phyloP scores from a whole-genome alignment of 2,797 vertebrate species.

The Meriones psammophilus region DNA sequence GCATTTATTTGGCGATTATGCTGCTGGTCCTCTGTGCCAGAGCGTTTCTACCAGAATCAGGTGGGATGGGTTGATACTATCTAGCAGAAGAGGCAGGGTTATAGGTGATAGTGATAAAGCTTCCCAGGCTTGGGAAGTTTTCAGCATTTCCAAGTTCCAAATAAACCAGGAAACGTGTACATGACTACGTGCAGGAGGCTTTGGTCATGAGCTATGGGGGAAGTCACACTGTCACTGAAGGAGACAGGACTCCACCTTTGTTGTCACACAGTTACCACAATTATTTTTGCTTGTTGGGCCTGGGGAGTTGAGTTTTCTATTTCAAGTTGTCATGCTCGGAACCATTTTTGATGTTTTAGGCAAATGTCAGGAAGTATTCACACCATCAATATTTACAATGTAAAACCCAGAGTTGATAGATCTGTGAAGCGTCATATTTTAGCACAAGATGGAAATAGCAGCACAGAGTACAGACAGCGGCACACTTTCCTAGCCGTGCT shows the following conservation, averaged over 20 bases:
- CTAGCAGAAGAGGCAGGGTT: neutral
- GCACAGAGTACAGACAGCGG: conserved; percentile 41
- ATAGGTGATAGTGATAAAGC: neutral
- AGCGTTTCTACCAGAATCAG: neutral
- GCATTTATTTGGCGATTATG: neutral
- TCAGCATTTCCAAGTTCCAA: neutral
- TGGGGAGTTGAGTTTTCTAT: conserved; percentile 77
- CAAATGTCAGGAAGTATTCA: conserved; percentile 83
- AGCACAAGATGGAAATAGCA: conserved; percentile 78
- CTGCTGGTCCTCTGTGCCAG: neutral
- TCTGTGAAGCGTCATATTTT: conserved; percentile 81
- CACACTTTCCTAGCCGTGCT: conserved; percentile 31
- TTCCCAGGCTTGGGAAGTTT: neutral
- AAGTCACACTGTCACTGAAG: neutral
- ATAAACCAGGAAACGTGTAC: neutral
- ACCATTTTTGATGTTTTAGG: conserved; percentile 77
- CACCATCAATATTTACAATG: conserved; percentile 85
- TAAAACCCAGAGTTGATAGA: conserved; percentile 80
- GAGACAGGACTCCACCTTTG: neutral
- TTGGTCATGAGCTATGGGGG: neutral
- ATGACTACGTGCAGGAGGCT: neutral
- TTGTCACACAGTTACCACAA: conserved; percentile 37
- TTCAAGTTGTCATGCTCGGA: conserved; percentile 64
- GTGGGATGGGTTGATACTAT: neutral
- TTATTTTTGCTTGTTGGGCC: conserved; percentile 51